These are phyloP conservation scores for Steinernema feltiae DNA, from an alignment of 1,140 invertebrate genomes.

Conservation along the genomic window DNA sequence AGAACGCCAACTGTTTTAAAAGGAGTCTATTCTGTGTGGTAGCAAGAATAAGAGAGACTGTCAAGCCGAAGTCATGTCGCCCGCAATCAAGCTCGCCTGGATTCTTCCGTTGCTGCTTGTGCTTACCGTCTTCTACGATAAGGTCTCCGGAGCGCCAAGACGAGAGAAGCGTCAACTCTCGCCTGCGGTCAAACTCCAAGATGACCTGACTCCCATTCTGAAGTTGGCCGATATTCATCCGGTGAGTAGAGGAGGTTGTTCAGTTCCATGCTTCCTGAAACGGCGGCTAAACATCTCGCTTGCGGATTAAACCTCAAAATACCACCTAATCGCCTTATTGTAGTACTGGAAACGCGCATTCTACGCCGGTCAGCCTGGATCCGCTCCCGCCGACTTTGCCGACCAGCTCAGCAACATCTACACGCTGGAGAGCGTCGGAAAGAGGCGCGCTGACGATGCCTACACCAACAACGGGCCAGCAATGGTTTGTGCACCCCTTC, in stretches of 20 bases:
- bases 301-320: neutral
- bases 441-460: neutral
- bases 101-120: neutral
- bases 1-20: neutral
- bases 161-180: conserved; percentile 6
- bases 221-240: neutral
- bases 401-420: neutral
- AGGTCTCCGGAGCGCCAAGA: neutral
- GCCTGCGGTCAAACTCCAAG: neutral
- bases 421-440: neutral
- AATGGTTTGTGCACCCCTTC: too few species aligned
- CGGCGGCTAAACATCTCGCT: neutral
- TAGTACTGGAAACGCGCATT: conserved; percentile 2
- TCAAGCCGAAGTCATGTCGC: neutral
- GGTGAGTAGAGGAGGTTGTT: too few species aligned
- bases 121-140: neutral
- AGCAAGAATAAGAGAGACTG: neutral
- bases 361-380: neutral
- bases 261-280: too few species aligned
- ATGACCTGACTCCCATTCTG: conserved; percentile 3
- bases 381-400: neutral
- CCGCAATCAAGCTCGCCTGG: neutral
- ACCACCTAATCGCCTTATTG: neutral
- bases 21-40: neutral
- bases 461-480: too few species aligned